phyloP scores from a whole-genome alignment of 1,140 invertebrate genomes.

The fruit fly (Drosophila melanogaster) region Release_6_plus_ISO1_MT NT_033777.3:16706001-16706500 shows the following conservation, averaged over 20 bases:
- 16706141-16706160: conserved; percentile 77
- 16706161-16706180: conserved; percentile 20
- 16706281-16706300: conserved; percentile 59
- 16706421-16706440: conserved; percentile 68
- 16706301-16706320: conserved; percentile 82
- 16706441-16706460: conserved; percentile 51
- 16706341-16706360: conserved; percentile 82
- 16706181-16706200: conserved; percentile 59
- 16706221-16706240: conserved; percentile 67
- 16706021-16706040: conserved; percentile 43
- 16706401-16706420: conserved; percentile 81
- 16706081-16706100: conserved; percentile 25
- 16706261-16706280: conserved; percentile 50
- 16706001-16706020: conserved; percentile 64
- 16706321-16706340: conserved; percentile 83
- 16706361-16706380: conserved; percentile 53
- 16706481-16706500: conserved; percentile 57
- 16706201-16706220: conserved; percentile 25
- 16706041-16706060: conserved; percentile 74
- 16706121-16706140: conserved; percentile 81
- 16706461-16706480: conserved; percentile 74
- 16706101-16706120: conserved; percentile 37
- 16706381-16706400: conserved; percentile 11
- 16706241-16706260: conserved; percentile 77
- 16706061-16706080: conserved; percentile 15